phyloP scores from a whole-genome alignment of 2,888 invertebrate genomes.

The Aporophyla lueneburgensis region DNA sequence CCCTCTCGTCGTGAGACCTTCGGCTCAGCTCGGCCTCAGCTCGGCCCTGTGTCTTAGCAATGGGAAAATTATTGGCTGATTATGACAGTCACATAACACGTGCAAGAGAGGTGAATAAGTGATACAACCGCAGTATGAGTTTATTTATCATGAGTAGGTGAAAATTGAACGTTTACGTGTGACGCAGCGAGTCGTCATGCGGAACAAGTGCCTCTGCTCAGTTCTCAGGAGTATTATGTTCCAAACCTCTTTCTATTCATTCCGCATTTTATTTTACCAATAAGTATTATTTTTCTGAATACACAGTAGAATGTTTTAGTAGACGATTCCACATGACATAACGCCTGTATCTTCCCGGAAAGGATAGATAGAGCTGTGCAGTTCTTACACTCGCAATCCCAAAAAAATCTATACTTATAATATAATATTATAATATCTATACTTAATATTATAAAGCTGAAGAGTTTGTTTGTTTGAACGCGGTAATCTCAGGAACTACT shows the following conservation, averaged over 20 bases:
- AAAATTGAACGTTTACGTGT: constrained; percentile 29
- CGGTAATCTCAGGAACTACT: too few species aligned
- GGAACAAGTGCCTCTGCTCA: constrained; percentile 12
- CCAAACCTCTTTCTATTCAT: constrained; percentile 20
- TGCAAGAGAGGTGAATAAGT: constrained; percentile 9
- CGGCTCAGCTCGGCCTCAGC: too few species aligned
- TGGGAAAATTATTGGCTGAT: too few species aligned
- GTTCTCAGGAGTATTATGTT: constrained; percentile 25
- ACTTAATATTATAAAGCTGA: too few species aligned
- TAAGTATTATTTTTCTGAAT: constrained; percentile 14
- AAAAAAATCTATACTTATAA: too few species aligned
- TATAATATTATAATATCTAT: too few species aligned
- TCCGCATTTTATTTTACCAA: constrained; percentile 17
- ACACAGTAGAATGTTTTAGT: not conserved
- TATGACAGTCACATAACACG: not conserved
- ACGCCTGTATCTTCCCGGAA: too few species aligned
- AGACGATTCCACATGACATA: not conserved
- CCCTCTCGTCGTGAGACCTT: too few species aligned
- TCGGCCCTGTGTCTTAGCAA: too few species aligned
- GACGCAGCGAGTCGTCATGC: constrained; percentile 8
- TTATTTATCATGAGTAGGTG: constrained; percentile 18
- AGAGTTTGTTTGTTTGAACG: too few species aligned
- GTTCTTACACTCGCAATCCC: too few species aligned
- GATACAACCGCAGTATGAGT: constrained; percentile 16
- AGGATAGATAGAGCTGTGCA: not conserved